Base-by-base conservation (phyloP, 2,888 invertebrate species). In the Patella caerulea region DNA sequence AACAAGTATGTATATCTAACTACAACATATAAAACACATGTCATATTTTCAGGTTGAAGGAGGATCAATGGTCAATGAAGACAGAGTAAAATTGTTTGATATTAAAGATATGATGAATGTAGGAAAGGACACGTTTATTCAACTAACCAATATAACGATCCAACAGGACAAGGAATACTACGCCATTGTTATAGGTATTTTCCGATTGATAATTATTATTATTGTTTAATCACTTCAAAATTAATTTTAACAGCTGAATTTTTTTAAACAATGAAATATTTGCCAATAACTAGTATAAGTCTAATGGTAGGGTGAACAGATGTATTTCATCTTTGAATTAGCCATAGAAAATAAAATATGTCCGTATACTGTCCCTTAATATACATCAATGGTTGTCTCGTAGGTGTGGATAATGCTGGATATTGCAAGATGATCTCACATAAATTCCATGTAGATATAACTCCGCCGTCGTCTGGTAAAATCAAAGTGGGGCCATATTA, bases 321-420 rank as follows among this genome's bases (percentile, higher is more conserved):
- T 29, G 29, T 29, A 2, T 29, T 29, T 29, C 29, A 3, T 0
- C 3, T 29, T 29, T 29, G 29, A 29, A 29, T 29, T 29, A 1
- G 29, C 29, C 29, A 29, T 29, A 24, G 24, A 24, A 24, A 24
- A 24, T 24, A 29, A 29, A 3, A 29, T 29, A 29, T 29, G 29
- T 29, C 2, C 29, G 2, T 29, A 29, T 2, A 29, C 1, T 29
- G 3, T 29, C 29, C 29, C 29, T 2, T 29, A 29, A 29, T 29
- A 29, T 3, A 29, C 29, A 29, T 29, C 29, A 29, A 2, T 29
- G 29, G 3, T 17, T 65, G 19, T 54, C 75, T 79, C 77, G 17
- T 56, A 82, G 86, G 83, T 12, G 77, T 82, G 5, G 85, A 86
- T 76, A 81, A 85, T 52, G 79, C 84, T 17, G 86, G 85, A 15